Conservation (phyloP, 2,797 vertebrate genomes). For the Arnoldichthys spilopterus region DNA sequence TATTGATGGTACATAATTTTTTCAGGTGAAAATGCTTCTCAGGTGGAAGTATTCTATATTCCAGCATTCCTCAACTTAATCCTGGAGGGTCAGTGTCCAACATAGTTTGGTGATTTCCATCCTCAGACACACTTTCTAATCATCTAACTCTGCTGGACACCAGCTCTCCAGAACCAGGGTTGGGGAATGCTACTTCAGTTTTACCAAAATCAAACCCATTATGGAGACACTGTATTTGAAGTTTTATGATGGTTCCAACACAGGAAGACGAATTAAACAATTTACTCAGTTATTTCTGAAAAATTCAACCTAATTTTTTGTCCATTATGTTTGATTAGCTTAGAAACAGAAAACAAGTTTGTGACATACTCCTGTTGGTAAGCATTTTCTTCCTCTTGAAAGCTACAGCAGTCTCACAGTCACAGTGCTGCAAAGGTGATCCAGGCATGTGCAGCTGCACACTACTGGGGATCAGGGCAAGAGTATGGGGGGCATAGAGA, state of each 20-base stretch:
- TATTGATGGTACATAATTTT: too few species aligned
- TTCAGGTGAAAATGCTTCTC: too few species aligned
- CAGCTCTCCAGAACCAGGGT: too few species aligned
- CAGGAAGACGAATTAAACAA: not conserved
- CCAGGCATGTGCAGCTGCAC: conserved; percentile 74
- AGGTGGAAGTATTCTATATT: too few species aligned
- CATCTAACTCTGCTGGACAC: too few species aligned
- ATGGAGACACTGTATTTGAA: conserved; percentile 7
- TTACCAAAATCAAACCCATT: conserved; percentile 13
- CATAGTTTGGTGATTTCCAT: too few species aligned
- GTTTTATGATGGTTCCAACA: not conserved
- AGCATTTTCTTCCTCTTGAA: conserved; percentile 82
- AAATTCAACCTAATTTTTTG: not conserved
- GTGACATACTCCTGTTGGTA: conserved; percentile 88
- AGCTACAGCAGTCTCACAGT: conserved; percentile 78
- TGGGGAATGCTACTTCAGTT: too few species aligned
- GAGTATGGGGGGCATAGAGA: conserved; percentile 73
- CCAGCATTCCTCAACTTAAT: too few species aligned
- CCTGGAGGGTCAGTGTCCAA: too few species aligned
- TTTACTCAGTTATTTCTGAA: not conserved
- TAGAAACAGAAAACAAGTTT: not conserved
- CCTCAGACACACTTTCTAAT: too few species aligned
- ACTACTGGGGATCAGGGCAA: conserved; percentile 77
- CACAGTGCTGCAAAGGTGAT: conserved; percentile 74
- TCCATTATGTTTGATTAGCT: not conserved